Base-by-base conservation (phyloP, 2,797 vertebrate species). In the Eulemur mongoz region DNA sequence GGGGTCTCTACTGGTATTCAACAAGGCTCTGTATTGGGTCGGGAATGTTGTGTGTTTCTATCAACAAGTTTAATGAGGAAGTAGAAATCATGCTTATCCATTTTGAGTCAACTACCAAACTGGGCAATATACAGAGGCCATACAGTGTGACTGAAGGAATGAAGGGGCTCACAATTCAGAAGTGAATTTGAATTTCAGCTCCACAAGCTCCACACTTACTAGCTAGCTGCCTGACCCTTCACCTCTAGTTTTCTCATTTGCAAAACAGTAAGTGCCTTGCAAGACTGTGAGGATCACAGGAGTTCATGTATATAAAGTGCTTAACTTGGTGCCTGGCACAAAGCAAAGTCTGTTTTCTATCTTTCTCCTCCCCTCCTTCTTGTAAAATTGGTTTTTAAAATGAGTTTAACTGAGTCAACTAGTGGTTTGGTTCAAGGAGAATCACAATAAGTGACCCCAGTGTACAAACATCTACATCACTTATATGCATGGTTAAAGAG, bases 361-460 rank as follows among this genome's bases (percentile, higher is more conserved):
- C 8, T 65, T 80, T 63, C 13, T 61, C 10, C 14, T 65, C 40
- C 54, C 40, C 4, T 82, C 5, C 45, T 76, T 45, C 40, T 88
- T 91, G 59, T 23, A 93, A 85, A 80, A 80, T 59, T 57, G 13
- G 11, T n/a, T 95, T 89, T 89, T 70, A 84, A 78, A 91, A 76
- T 32, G 17, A 50, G 43, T 48, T 89, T 78, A 80, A 70, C 9
- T 25, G 59, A 85, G 9, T 38, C 43, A 82, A 22, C 27, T 70
- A 75, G 72, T 84, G 32, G 20, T 75, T 92, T 82, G 25, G 40
- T 82, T 97, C 59, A 70, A 38, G 30, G 0, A 67, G n/a, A 91
- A 82, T 88, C 65, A 27, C 13, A 90, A 30, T 52, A 67, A 83
- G 9, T 80, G 75, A 43, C 27, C 25, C 43, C n/a, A 80, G 3